A percentile compares a stretch with the other conserved stretches of the same genome.
phyloP scores from a whole-genome alignment of 2,888 invertebrate genomes.

The Synergus laeviventris region DNA sequence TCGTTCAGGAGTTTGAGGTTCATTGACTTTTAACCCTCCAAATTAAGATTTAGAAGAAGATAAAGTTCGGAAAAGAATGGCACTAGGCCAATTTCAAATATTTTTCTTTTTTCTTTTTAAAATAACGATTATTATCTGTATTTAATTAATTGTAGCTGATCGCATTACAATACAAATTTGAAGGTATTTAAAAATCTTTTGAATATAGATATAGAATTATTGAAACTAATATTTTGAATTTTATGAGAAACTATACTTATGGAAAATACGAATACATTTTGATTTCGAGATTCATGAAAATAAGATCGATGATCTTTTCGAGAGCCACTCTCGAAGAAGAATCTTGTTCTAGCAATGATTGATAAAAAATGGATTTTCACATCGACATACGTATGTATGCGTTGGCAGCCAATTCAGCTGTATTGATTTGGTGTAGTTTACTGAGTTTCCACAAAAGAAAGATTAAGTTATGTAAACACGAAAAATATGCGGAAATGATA shows the following conservation, averaged over 20 bases:
- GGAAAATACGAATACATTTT: neutral
- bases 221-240: neutral
- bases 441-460: neutral
- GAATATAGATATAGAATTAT: neutral
- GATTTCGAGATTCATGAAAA: neutral
- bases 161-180: neutral
- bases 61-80: neutral
- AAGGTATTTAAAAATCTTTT: accelerated
- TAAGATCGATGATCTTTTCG: neutral
- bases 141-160: too few species aligned
- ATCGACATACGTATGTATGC: slow-evolving; percentile 18
- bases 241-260: neutral
- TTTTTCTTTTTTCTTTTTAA: neutral
- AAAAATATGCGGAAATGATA: neutral
- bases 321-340: neutral
- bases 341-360: slow-evolving; percentile 8
- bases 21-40: slow-evolving; percentile 15
- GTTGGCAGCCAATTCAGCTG: slow-evolving; percentile 19
- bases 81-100: neutral
- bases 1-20: neutral
- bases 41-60: slow-evolving; percentile 8
- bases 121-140: neutral
- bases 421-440: slow-evolving; percentile 9
- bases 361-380: slow-evolving; percentile 28
- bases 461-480: neutral